Conservation (phyloP, 2,113 vertebrate species). For the Colius striatus region DNA sequence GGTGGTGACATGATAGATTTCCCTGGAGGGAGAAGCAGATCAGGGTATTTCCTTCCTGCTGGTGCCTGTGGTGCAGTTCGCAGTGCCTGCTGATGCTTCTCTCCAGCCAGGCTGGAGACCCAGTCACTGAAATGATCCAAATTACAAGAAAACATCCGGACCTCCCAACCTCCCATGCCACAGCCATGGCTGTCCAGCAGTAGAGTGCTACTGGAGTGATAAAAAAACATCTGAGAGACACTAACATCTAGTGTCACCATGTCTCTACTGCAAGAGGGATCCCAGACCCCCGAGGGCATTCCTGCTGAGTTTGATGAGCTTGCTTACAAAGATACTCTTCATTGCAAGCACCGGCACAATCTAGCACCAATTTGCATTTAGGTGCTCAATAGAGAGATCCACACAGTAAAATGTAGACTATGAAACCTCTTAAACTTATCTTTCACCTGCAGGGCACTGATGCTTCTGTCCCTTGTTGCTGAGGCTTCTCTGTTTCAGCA, state of each 20-base stretch:
- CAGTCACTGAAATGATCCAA: neutral
- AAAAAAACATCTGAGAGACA: neutral
- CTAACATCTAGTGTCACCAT: neutral
- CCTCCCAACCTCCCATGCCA: neutral
- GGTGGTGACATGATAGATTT: neutral
- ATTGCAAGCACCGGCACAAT: neutral
- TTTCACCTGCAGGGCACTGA: neutral
- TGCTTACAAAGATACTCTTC: neutral
- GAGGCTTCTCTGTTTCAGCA: neutral
- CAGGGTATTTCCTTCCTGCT: neutral
- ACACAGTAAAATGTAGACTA: neutral
- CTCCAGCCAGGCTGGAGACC: neutral
- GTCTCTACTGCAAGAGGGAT: no score
- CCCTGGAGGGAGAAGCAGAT: neutral
- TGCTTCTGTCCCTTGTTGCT: neutral
- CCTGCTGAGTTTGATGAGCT: neutral
- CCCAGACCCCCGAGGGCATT: neutral
- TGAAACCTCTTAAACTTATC: neutral
- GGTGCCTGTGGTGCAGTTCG: neutral
- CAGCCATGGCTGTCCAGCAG: rapidly evolving
- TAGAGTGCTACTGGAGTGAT: neutral
- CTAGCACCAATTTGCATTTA: neutral
- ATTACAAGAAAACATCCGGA: neutral
- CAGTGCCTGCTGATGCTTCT: neutral
- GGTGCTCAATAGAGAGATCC: neutral